Conservation (phyloP, 2,113 vertebrate species). For the Microtus oregoni region DNA sequence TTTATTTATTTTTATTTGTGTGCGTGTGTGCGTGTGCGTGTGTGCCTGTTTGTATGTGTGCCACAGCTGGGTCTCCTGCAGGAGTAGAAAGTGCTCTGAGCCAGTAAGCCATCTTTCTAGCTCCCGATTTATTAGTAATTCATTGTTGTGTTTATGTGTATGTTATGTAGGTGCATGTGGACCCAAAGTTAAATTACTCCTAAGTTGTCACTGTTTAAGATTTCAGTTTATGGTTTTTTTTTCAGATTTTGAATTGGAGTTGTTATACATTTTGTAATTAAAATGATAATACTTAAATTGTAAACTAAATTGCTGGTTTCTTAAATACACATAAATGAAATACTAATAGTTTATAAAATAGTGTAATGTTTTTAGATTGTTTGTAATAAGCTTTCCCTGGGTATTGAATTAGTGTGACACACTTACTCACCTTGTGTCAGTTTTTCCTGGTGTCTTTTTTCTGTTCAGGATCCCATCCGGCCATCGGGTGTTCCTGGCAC, state of each 20-base stretch:
- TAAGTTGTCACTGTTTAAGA: constrained; percentile 7
- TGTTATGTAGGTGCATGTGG: background rate
- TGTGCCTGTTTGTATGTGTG: background rate
- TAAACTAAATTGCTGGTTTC: constrained; percentile 5
- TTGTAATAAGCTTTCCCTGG: background rate
- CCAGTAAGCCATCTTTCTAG: background rate
- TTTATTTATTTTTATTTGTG: background rate
- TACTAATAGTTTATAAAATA: constrained; percentile 15
- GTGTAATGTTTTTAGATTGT: background rate
- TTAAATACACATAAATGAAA: background rate
- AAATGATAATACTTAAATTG: background rate
- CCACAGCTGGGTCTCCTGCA: background rate
- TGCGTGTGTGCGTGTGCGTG: no score
- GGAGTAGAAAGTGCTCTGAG: background rate
- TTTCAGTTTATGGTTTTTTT: constrained; percentile 21
- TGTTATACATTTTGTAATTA: constrained; percentile 37
- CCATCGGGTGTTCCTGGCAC: background rate
- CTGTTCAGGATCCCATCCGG: background rate
- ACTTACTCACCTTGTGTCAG: background rate
- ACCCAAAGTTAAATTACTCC: background rate
- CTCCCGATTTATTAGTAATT: background rate
- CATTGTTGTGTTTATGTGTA: background rate
- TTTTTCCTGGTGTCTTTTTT: background rate
- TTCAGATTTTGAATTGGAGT: constrained; percentile 50
- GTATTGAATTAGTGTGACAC: background rate